Evolutionary conservation across 1,140 invertebrate genomes (phyloP).

Genomic region (Megathymus violae): DNA sequence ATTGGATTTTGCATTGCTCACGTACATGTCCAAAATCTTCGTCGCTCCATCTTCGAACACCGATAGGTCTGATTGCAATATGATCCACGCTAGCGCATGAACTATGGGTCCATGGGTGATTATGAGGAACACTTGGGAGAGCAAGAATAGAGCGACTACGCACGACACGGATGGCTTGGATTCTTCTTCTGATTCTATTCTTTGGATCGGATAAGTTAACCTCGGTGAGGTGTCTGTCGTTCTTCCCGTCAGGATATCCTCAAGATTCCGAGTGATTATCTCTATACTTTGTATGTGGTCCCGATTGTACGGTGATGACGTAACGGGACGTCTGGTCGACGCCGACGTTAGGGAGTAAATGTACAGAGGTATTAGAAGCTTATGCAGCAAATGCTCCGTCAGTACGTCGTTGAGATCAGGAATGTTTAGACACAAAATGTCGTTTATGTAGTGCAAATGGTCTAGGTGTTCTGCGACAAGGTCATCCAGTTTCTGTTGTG

Average conservation of each 20-base stretch:
- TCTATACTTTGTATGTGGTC: constrained; percentile 83
- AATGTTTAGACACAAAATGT: constrained; percentile 97
- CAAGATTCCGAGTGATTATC: constrained; percentile 85
- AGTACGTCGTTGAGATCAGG: constrained; percentile 97
- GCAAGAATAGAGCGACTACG: constrained; percentile 94
- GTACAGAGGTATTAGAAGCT: constrained; percentile 96
- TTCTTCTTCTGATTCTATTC: constrained; percentile 74
- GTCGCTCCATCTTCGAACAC: constrained; percentile 89
- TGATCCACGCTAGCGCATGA: constrained; percentile 93
- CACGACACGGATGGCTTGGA: constrained; percentile 91
- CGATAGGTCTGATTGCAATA: constrained; percentile 90
- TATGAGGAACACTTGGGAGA: constrained; percentile 98
- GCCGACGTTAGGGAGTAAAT: constrained; percentile 93
- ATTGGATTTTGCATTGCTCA: constrained; percentile 78
- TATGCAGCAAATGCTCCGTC: constrained; percentile 97
- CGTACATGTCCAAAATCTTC: constrained; percentile 90
- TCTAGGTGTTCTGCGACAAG: constrained; percentile 98
- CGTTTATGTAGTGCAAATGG: constrained; percentile 98
- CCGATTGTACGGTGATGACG: constrained; percentile 64
- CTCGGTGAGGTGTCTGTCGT: constrained; percentile 73
- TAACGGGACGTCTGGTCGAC: constrained; percentile 55
- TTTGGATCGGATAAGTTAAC: constrained; percentile 68
- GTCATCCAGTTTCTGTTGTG: constrained; percentile 95
- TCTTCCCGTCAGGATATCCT: constrained; percentile 85
- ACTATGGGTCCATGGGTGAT: constrained; percentile 95